Evolutionary conservation across 2,113 vertebrate species (phyloP), one percentile per base, ranked within the genome.

Genomic region (Xiphias gladius): DNA sequence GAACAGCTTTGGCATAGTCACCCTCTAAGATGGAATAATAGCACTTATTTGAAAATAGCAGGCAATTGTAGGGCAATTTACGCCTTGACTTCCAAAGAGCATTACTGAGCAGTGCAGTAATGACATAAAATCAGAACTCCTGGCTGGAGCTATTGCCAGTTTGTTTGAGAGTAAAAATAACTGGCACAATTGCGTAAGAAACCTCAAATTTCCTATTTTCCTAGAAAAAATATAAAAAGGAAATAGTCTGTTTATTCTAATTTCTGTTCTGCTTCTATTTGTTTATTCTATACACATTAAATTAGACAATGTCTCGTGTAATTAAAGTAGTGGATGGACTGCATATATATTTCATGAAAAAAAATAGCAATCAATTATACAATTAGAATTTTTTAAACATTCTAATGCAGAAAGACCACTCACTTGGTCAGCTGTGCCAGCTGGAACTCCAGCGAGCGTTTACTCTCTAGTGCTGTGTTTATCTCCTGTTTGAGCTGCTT

Each of bases 401-500:
- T 22, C 1, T 13, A 9, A 13, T 76, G 63, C 14, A 46, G 26
- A n/a, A 35, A 1, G 9, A 19, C 13, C 2, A 85, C 97, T 94
- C 95, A 99, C 98, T 99, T 99, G 64, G 97, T 98, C 93, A 99
- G 95, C 80, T 99, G 98, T 62, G 96, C 97, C 85, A 99, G 95
- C 88, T 99, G 97, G 76, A 99, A 99, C 94, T 99, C 98, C 89
- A 99, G 94, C 28, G 98, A 96, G 80, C 98, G 96, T 88, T 98
- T 99, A 79, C 92, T 96, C 96, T 99, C 98, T 85, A 99, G 92
- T 67, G 96, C 92, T 0, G 95, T 93, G 94, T 99, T 99, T 92
- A 97, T 97, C 92, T 99, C 98, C 92, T 99, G 98, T 90, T 99
- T 99, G 89, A 99, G 95, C 87, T 99, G 98, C 92, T 99, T 99